Evolutionary conservation across 2,797 vertebrate species (phyloP), one percentile per base, ranked within the genome.

Genomic region (Enteromius radiatus): DNA sequence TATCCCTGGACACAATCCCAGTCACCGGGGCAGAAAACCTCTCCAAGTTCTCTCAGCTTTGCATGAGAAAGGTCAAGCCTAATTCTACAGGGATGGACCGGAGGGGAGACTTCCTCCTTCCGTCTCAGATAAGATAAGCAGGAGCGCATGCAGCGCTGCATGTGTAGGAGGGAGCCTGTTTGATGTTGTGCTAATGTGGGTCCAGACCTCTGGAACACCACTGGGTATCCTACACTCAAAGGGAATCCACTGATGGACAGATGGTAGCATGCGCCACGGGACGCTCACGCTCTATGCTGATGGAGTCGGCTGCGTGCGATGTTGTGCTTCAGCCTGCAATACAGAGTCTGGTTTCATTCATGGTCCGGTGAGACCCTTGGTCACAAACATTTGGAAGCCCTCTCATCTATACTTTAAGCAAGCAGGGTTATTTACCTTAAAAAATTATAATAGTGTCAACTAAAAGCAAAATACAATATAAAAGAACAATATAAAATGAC

Each of bases 61-160:
- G 90, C 92, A 90, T 91, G 78, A 86, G 78, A 92, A 87, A 94
- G 91, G 91, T 93, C 90, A 90, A 9, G 6, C 84, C 83, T 84
- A 77, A 87, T 85, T 77, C 87, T 89, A 85, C 81, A 80, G 82
- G 84, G 84, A 84, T 85, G 80, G 71, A 76, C 71, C 78, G 85
- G 86, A 85, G 75, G 87, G 88, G 65, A 47, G 84, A 68, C 76
- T 84, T 92, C 91, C 91, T 91, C 88, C 87, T 91, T 92, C 91
- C 89, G 82, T 85, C 76, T 90, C 83, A 86, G 91, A 91, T 92
- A 89, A 90, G 86, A 86, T 43, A 47, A 67, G 85, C 59, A 74
- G 76, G 38, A 63, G 49, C 54, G 17, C 56, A 77, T 74, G 78
- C 86, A 86, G 85, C 67, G 74, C 64, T 86, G 84, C 70, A 74